Percentiles rank a stretch among this genome's conserved stretches.
phyloP scores from a whole-genome alignment of 2,113 vertebrate genomes.

The Sinocyclocheilus maitianheensis region DNA sequence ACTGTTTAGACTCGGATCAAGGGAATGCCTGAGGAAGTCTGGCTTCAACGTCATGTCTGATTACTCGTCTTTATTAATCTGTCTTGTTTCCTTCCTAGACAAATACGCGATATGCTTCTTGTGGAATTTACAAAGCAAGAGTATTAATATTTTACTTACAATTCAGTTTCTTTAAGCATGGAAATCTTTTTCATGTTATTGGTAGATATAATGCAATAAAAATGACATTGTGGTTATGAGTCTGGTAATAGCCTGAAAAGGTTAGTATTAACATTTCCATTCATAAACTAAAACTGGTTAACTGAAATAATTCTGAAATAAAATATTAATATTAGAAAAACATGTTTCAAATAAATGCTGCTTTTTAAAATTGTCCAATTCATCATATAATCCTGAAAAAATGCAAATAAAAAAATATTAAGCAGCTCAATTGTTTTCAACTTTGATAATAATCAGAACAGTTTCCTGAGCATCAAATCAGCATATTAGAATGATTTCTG shows the following conservation, averaged over 20 bases:
- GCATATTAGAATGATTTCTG: no score
- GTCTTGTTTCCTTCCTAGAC: conserved; percentile 15
- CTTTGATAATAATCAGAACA: no score
- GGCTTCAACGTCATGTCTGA: conserved; percentile 34
- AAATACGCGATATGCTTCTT: neutral
- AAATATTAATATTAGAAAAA: neutral
- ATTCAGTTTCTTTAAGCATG: neutral
- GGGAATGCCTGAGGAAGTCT: conserved; percentile 26
- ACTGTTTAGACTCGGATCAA: conserved; percentile 14
- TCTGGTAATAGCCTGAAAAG: neutral
- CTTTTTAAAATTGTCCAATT: no score
- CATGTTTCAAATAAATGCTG: no score
- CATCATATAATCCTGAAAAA: no score
- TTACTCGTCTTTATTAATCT: conserved; percentile 47
- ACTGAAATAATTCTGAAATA: neutral
- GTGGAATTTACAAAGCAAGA: neutral
- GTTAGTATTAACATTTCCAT: neutral
- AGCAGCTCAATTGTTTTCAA: no score
- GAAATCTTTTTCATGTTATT: neutral
- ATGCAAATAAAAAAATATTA: no score
- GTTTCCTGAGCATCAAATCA: no score
- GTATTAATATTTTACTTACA: neutral
- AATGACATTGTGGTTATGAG: neutral
- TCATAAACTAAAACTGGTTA: neutral
- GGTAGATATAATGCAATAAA: neutral